Conservation (phyloP, 2,113 vertebrate genomes). For the Burhinus oedicnemus region DNA sequence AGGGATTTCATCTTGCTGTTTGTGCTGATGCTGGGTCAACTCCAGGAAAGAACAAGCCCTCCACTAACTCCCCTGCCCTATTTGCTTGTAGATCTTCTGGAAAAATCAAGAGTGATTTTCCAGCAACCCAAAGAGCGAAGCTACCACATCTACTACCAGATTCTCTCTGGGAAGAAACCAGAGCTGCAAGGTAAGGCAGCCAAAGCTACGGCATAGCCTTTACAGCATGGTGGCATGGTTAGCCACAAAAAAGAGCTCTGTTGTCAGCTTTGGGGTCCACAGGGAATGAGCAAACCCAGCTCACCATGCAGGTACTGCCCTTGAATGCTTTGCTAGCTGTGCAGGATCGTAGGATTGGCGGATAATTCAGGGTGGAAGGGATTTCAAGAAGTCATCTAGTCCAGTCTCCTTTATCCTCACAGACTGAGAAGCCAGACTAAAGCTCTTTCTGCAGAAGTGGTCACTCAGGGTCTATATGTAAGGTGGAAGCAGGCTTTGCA, state of each 20-base stretch:
- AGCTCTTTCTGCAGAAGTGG: neutral
- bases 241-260: neutral
- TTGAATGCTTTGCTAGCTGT: neutral
- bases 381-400: neutral
- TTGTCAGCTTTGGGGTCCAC: neutral
- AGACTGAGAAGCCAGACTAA: neutral
- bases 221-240: neutral
- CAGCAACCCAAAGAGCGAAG: conserved; percentile 92
- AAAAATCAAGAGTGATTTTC: conserved; percentile 97
- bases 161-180: conserved; percentile 92
- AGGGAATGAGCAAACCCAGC: neutral
- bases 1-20: neutral
- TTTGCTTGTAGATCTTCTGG: conserved; percentile 85
- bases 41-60: neutral
- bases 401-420: neutral
- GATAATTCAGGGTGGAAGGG: neutral
- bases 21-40: neutral
- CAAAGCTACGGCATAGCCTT: neutral
- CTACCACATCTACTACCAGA: conserved; percentile 95
- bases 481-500: neutral
- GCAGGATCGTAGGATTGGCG: neutral
- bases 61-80: neutral
- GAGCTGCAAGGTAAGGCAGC: conserved; percentile 85
- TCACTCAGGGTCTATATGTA: neutral
- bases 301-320: neutral